Evolutionary conservation across 2,113 vertebrate genomes (phyloP).

Genomic region (Noctilio leporinus): DNA sequence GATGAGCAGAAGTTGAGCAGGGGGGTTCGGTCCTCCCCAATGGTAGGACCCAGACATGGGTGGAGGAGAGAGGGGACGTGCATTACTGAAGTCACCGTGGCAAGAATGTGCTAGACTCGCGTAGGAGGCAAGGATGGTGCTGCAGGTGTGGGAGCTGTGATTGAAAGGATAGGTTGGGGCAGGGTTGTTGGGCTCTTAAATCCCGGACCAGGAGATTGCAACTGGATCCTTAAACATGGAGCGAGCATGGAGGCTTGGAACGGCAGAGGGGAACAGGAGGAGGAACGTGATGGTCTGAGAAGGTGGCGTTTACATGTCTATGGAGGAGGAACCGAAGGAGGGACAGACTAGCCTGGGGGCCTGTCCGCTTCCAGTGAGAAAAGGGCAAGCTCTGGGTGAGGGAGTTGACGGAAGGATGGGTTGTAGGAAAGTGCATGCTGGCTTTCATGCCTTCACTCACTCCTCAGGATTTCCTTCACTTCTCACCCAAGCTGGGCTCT

Average conservation of each 20-base stretch:
- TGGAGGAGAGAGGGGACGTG: accelerated
- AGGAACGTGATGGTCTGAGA: not conserved
- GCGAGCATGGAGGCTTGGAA: not conserved
- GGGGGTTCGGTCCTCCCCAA: accelerated
- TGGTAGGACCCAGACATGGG: not conserved
- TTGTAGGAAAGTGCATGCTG: not conserved
- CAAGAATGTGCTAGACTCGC: accelerated
- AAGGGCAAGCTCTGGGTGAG: too few species aligned
- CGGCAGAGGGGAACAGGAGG: not conserved
- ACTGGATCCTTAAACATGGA: not conserved
- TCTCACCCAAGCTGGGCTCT: not conserved
- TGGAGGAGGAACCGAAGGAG: not conserved
- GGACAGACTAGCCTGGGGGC: not conserved
- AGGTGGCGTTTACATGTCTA: not conserved
- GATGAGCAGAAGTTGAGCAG: not conserved
- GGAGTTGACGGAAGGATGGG: not conserved
- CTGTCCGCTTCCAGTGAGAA: accelerated
- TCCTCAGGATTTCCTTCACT: not conserved
- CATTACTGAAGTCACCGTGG: not conserved
- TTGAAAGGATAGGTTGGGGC: not conserved
- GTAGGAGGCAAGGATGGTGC: not conserved
- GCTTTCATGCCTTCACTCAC: not conserved
- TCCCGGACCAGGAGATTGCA: not conserved
- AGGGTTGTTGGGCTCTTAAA: not conserved
- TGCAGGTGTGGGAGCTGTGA: not conserved